phyloP scores from a whole-genome alignment of 2,888 invertebrate species.

The Conops quadrifasciatus region DNA sequence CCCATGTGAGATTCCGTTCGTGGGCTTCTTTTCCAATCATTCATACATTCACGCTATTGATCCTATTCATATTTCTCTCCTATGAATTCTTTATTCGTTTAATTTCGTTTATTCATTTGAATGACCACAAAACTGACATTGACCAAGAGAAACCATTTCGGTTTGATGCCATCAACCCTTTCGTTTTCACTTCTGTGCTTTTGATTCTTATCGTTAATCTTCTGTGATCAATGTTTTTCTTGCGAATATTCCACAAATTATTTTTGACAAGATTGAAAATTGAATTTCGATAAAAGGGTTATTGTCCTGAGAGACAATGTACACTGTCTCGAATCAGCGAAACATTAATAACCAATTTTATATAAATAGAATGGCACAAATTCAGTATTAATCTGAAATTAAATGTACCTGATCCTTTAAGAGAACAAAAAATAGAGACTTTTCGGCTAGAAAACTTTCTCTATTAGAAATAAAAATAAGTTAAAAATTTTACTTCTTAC shows the following conservation, averaged over 20 bases:
- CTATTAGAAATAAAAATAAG: too few relatives aligned
- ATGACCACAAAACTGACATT: constrained; percentile 62
- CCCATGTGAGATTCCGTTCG: constrained; percentile 51
- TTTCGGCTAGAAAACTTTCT: too few relatives aligned
- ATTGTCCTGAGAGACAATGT: not conserved
- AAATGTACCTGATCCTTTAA: too few relatives aligned
- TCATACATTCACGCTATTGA: constrained; percentile 30
- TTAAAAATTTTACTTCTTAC: too few relatives aligned
- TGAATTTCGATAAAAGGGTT: constrained; percentile 23
- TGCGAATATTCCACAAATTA: constrained; percentile 53
- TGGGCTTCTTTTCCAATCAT: not conserved
- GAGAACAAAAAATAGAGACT: too few relatives aligned
- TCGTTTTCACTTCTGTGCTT: constrained; percentile 7
- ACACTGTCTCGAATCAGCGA: too few relatives aligned
- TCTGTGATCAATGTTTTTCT: constrained; percentile 55
- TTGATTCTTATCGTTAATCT: constrained; percentile 45
- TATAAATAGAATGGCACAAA: too few relatives aligned
- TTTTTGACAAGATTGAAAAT: constrained; percentile 56
- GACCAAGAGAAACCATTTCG: constrained; percentile 45
- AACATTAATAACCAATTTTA: too few relatives aligned
- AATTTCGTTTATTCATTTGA: constrained; percentile 63
- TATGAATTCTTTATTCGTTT: constrained; percentile 49
- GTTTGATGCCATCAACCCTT: constrained; percentile 37
- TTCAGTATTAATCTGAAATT: too few relatives aligned
- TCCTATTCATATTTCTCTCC: constrained; percentile 36